Percentiles rank a stretch among this genome's conserved stretches.
Conservation (phyloP, 2,797 vertebrate species). For the Propithecus deckenii region DNA sequence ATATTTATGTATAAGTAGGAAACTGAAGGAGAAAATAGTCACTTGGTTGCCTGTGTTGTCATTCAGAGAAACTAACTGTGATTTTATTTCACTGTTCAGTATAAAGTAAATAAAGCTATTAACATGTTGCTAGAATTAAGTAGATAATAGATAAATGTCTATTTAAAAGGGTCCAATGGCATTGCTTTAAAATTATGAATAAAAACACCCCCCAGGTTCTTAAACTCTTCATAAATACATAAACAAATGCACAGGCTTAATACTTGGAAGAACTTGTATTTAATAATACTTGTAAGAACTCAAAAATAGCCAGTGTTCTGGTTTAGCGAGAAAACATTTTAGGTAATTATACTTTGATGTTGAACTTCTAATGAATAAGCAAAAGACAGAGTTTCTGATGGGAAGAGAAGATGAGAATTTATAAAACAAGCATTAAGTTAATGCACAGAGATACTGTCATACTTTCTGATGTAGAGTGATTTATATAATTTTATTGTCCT, state of each 20-base stretch:
- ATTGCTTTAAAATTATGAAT: constrained; percentile 41
- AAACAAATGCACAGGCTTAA: background rate
- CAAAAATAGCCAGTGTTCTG: constrained; percentile 13
- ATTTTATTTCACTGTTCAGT: constrained; percentile 48
- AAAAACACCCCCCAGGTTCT: background rate
- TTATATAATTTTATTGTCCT: constrained; percentile 34
- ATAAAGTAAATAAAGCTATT: constrained; percentile 40
- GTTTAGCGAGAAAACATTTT: constrained; percentile 50
- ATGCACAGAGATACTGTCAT: background rate
- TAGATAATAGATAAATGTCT: constrained; percentile 36
- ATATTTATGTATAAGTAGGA: background rate
- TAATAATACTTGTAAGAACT: background rate
- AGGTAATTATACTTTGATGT: constrained; percentile 5
- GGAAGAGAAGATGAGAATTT: constrained; percentile 35
- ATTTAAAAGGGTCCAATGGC: background rate
- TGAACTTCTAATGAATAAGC: constrained; percentile 42
- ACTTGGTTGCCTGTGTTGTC: background rate
- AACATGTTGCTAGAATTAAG: constrained; percentile 24
- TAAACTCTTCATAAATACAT: constrained; percentile 26
- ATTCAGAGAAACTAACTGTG: constrained; percentile 25
- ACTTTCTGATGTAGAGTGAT: constrained; percentile 24
- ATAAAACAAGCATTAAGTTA: constrained; percentile 18
- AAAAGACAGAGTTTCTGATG: constrained; percentile 15
- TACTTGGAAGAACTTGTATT: constrained; percentile 2
- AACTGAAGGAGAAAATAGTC: constrained; percentile 1